Percentiles rank a stretch among this genome's conserved stretches.
These are phyloP conservation scores for Macrotrachela quadricornifera DNA, from an alignment of 1,140 invertebrate species.

Conservation along the genomic window DNA sequence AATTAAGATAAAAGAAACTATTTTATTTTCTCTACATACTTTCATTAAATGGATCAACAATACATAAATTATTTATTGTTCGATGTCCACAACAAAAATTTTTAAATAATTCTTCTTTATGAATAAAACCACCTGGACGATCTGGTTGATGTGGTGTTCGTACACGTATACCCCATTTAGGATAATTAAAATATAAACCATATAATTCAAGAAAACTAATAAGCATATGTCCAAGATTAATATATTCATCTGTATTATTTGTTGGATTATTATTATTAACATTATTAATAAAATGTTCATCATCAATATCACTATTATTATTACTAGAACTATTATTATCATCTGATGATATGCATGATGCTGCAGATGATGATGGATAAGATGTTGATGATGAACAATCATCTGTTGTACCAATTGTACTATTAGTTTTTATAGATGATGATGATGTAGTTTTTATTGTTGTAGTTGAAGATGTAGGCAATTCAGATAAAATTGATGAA, in stretches of 20 bases:
- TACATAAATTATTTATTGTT: constrained; percentile 55
- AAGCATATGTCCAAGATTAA: constrained; percentile 71
- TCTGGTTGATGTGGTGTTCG: constrained; percentile 40
- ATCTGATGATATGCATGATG: too few species aligned
- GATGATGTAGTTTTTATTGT: too few species aligned
- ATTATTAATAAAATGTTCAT: background rate
- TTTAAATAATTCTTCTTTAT: constrained; percentile 71
- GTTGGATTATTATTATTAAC: background rate
- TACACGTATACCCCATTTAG: constrained; percentile 74
- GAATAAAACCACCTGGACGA: constrained; percentile 64
- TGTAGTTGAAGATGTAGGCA: too few species aligned
- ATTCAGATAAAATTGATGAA: too few species aligned
- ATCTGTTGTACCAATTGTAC: too few species aligned
- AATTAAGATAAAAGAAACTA: too few species aligned
- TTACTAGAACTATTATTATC: constrained; percentile 10
- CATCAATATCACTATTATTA: background rate
- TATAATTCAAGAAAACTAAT: constrained; percentile 96
- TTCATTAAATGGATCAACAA: constrained; percentile 84
- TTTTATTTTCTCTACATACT: constrained; percentile 24
- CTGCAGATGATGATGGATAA: too few species aligned
- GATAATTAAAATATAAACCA: constrained; percentile 78
- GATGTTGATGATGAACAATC: too few species aligned
- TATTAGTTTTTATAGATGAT: too few species aligned
- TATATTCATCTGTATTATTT: background rate
- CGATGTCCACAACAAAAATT: constrained; percentile 78